These are phyloP conservation scores for Eriosoma lanigerum DNA, from an alignment of 1,140 invertebrate genomes.

Conservation along the genomic window DNA sequence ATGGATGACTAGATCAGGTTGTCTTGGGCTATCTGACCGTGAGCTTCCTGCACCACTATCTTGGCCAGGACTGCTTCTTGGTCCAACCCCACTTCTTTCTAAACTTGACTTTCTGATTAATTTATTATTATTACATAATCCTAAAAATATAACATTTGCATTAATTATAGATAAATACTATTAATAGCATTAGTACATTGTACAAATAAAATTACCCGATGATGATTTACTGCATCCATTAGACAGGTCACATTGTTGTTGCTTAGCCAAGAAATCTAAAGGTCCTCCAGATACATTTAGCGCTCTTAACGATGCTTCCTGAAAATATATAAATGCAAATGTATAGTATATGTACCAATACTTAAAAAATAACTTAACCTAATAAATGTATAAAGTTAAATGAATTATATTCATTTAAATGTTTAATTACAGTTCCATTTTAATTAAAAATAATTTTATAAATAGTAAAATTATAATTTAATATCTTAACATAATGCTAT, in stretches of 20 bases:
- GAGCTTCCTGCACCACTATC: constrained; percentile 85
- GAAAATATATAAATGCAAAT: constrained; percentile 53
- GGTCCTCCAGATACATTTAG: constrained; percentile 70
- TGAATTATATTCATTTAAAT: background rate
- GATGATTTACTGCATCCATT: constrained; percentile 56
- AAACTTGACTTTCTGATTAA: constrained; percentile 83
- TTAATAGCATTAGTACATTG: background rate
- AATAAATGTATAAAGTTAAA: background rate
- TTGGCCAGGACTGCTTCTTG: constrained; percentile 79
- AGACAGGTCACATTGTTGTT: constrained; percentile 62
- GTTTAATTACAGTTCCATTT: background rate
- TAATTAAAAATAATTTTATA: too few relatives aligned
- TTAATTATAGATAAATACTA: background rate
- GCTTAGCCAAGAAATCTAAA: constrained; percentile 70
- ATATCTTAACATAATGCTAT: too few relatives aligned
- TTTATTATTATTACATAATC: constrained; percentile 67
- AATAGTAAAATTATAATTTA: too few relatives aligned
- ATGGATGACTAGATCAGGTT: constrained; percentile 59
- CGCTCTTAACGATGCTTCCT: constrained; percentile 70
- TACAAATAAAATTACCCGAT: constrained; percentile 52
- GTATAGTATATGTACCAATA: too few relatives aligned
- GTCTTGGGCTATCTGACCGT: constrained; percentile 81
- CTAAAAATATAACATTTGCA: constrained; percentile 19
- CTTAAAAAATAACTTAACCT: background rate
- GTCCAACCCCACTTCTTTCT: constrained; percentile 73